Percentiles rank a stretch among this genome's conserved stretches.
phyloP scores from a whole-genome alignment of 2,113 vertebrate species.

The Delphinapterus leucas region DNA sequence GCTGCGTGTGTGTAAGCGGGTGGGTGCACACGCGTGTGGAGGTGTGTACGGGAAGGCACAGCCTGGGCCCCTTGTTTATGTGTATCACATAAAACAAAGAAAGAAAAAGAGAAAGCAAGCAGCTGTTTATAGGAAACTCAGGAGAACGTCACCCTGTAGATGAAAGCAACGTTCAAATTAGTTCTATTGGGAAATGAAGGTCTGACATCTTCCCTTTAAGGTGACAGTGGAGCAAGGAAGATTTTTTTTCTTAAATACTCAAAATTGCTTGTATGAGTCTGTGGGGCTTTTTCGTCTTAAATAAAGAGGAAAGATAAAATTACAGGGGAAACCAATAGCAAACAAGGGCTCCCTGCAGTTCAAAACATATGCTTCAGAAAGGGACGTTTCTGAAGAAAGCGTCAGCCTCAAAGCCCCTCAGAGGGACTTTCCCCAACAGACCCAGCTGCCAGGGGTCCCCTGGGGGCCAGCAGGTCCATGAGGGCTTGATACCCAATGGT shows the following conservation, averaged over 20 bases:
- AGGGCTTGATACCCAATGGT: fast-evolving
- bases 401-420: not conserved
- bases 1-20: fast-evolving
- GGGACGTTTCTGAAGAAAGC: not conserved
- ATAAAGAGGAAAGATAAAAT: not conserved
- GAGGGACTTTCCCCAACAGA: not conserved
- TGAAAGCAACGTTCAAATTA: not conserved
- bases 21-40: fast-evolving
- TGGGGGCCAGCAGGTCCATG: too few species aligned
- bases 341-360: not conserved
- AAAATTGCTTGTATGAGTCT: not conserved
- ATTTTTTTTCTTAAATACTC: not conserved
- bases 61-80: not conserved
- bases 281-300: not conserved
- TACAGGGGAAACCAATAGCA: not conserved
- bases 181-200: not conserved
- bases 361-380: not conserved
- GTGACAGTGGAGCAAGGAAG: not conserved
- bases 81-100: not conserved
- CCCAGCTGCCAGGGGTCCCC: not conserved
- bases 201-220: not conserved
- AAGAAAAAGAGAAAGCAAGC: not conserved
- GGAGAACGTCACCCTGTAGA: not conserved
- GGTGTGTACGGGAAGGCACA: not conserved
- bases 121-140: not conserved